Evolutionary conservation across 2,113 vertebrate species (phyloP), one percentile per base, ranked within the genome.

Genomic region (Hippocampus comes): DNA sequence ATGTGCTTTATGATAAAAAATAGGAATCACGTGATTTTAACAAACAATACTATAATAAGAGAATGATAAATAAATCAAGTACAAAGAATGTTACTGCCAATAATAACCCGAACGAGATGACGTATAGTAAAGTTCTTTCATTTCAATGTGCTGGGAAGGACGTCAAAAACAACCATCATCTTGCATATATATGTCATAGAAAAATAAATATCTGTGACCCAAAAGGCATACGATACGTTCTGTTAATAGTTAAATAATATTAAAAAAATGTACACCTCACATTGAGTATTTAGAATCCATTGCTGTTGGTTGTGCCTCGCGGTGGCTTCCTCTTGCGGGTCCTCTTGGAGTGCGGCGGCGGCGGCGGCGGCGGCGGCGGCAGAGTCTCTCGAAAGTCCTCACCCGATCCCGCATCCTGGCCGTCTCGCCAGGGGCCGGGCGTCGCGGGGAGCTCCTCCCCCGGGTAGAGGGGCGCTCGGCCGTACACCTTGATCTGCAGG

Each of bases 401-500:
- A 70, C 97, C 97, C 0, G 97, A 99, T 77, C 96, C 94, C 3
- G 92, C 79, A 67, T 97, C 96, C 84, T 93, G 43, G 55, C 82
- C 90, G 79, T 94, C 95, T 76, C 92, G 91, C 90, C 96, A 94
- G 89, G 91, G 93, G 85, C 96, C 95, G 0, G 89, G 85, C 85
- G 88, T 92, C 57, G 87, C 74, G 0, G 93, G 93, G 75, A 94
- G 93, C 70, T 95, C 94, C 69, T 97, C 95, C 17, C 89, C 87
- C 1, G 93, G 92, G n/a, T 93, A 93, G 61, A 89, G 91, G 80
- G 91, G 86, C 34, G 89, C 85, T 20, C 89, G 93, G 17, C 94
- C 95, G 25, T 96, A 96, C 73, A 97, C 95, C 86, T 93, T 94
- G 67, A 90, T 94, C 87, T 99, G 95, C 69, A 99, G 93, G 74